phyloP scores from a whole-genome alignment of 2,113 vertebrate genomes.

The Onychorhynchus coronatus region DNA sequence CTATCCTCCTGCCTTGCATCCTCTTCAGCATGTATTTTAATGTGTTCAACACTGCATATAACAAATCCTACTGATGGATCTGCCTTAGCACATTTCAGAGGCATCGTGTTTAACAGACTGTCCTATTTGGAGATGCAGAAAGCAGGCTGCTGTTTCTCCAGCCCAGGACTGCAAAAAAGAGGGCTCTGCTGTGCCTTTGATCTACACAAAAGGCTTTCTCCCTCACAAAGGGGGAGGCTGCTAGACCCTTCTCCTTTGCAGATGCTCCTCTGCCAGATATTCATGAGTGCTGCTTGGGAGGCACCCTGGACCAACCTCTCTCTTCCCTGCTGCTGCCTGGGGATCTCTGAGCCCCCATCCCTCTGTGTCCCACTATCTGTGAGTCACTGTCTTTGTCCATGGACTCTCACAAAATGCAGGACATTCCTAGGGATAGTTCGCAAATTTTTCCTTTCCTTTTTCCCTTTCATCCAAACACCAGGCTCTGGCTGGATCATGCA shows the following conservation, averaged over 20 bases:
- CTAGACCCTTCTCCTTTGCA: background rate
- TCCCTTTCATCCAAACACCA: background rate
- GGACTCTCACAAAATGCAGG: fast-evolving
- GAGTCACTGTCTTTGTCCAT: background rate
- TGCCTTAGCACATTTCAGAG: background rate
- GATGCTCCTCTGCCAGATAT: background rate
- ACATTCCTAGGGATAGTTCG: background rate
- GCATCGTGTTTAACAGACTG: background rate
- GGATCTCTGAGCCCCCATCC: background rate
- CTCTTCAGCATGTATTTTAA: background rate
- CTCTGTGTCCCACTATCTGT: background rate
- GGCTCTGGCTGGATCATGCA: fast-evolving
- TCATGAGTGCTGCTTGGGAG: background rate
- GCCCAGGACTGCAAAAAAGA: background rate
- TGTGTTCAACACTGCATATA: background rate
- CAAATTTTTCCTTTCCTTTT: background rate
- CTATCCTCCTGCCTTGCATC: background rate
- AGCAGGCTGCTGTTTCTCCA: background rate
- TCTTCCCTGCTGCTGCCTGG: background rate
- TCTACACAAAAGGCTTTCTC: background rate
- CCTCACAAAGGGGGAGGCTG: background rate
- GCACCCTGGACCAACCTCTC: background rate
- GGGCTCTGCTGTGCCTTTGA: background rate
- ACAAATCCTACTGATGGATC: background rate
- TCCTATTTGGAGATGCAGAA: background rate